phyloP scores from a whole-genome alignment of 1,140 invertebrate genomes.

The Asbolus verrucosus region DNA sequence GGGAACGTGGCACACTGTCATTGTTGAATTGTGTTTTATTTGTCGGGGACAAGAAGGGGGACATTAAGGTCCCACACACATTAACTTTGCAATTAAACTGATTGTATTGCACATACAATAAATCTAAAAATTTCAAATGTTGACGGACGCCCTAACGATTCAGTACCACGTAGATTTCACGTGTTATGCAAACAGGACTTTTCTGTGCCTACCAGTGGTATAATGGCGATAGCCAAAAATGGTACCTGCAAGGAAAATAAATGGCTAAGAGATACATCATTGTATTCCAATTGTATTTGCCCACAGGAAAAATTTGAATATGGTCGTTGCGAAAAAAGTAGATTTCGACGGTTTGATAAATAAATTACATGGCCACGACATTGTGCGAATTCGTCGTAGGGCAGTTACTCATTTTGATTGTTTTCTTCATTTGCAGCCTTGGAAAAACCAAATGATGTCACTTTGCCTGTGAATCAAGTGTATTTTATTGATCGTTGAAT shows the following conservation, averaged over 20 bases:
- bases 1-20: no score
- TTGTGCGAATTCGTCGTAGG: no score
- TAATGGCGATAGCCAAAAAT: slow-evolving; percentile 1
- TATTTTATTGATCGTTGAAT: slow-evolving; percentile 31
- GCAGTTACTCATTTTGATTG: slow-evolving; percentile 3
- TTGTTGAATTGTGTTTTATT: no score
- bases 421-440: slow-evolving; percentile 11
- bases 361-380: no score
- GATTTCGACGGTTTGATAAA: not conserved
- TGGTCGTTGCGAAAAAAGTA: not conserved
- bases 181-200: not conserved
- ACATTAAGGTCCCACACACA: no score
- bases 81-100: no score
- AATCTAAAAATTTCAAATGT: no score
- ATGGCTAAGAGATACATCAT: slow-evolving; percentile 2
- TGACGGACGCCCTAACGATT: not conserved
- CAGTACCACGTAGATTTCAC: not conserved
- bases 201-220: not conserved
- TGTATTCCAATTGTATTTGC: slow-evolving; percentile 1
- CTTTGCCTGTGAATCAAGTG: slow-evolving; percentile 4
- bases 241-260: slow-evolving; percentile 1
- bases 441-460: slow-evolving; percentile 28
- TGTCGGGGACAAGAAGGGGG: no score
- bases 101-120: no score
- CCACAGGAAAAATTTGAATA: slow-evolving; percentile 10